Base-by-base conservation (phyloP, 2,113 vertebrate species). In the Ailuropoda melanoleuca region DNA sequence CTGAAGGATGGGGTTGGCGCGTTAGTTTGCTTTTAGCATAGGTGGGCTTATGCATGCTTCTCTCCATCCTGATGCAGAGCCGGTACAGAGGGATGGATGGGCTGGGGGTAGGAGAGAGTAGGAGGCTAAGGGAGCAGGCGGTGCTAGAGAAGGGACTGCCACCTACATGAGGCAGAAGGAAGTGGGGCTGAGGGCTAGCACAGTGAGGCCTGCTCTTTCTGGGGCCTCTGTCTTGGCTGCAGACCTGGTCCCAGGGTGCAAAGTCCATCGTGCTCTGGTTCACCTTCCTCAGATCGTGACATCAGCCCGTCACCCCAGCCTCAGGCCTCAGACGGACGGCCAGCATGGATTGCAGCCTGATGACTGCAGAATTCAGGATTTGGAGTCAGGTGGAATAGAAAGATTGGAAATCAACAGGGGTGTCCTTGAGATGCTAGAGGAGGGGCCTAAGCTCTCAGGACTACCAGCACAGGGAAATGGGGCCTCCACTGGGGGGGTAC, bases 391-490 rank as follows among this genome's bases (percentile, higher is more conserved):
- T 34, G 4, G 70, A 34, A 19, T 46, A 34, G 46, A 37, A 31
- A 15, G 53, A 39, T 18, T 31, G 37, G 55, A 89, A 43, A 17
- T 37, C 4, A 9, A 21, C 14, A 34, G 88, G 58, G 60, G n/a
- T 34, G 3, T 58, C 48, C n/a, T 1, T 1, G 14, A 9, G 55
- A 18, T 17, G 13, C 6, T 1, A 4, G 56, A 2, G 13, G 4
- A 8, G 14, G 24, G 66, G 7, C 12, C 15, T 4, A 26, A 26
- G 46, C 19, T 80, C 56, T 43, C 58, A n/a, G 46, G 56, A n/a
- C 17, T 3, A 6, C 55, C 29, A 3, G 88, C 64, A 7, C 29
- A 18, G 19, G 29, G 78, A 70, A 77, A 46, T n/a, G 50, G 58
- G 23, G 56, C 12, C 43, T 21, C 80, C 19, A 6, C 4, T 1